Percentiles rank a stretch among this genome's conserved stretches.
These are phyloP conservation scores for Torymus tubicola DNA, from an alignment of 2,888 invertebrate genomes.

Conservation along the genomic window DNA sequence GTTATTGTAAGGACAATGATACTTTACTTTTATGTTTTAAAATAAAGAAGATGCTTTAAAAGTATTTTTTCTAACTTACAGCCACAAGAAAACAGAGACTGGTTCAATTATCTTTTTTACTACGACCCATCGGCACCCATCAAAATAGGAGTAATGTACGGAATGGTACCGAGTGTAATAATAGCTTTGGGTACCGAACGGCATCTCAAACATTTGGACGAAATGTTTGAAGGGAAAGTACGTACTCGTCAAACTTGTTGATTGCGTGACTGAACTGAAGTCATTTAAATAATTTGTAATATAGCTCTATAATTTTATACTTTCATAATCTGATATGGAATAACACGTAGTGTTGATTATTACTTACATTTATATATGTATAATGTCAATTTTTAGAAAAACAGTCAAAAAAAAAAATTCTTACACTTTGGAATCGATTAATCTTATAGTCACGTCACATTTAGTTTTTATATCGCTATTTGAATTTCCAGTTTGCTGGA, in stretches of 20 bases:
- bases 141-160: constrained; percentile 72
- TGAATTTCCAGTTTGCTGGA: constrained; percentile 81
- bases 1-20: constrained; percentile 58
- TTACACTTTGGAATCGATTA: too few relatives aligned
- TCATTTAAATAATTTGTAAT: not conserved
- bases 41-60: not conserved
- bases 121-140: constrained; percentile 73
- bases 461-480: too few relatives aligned
- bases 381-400: not conserved
- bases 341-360: too few relatives aligned
- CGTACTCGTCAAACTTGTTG: constrained; percentile 43
- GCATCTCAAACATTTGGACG: constrained; percentile 73
- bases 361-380: too few relatives aligned
- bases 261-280: too few relatives aligned
- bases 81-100: constrained; percentile 44
- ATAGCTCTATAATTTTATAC: not conserved
- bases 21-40: not conserved
- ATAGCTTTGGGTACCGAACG: constrained; percentile 76
- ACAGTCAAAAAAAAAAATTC: too few relatives aligned
- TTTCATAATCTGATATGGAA: not conserved
- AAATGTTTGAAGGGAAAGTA: constrained; percentile 71
- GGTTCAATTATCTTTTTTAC: constrained; percentile 67
- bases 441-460: too few relatives aligned
- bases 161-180: constrained; percentile 77
- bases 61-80: constrained; percentile 37